phyloP scores from a whole-genome alignment of 2,888 invertebrate species.

The Homarus gammarus region DNA sequence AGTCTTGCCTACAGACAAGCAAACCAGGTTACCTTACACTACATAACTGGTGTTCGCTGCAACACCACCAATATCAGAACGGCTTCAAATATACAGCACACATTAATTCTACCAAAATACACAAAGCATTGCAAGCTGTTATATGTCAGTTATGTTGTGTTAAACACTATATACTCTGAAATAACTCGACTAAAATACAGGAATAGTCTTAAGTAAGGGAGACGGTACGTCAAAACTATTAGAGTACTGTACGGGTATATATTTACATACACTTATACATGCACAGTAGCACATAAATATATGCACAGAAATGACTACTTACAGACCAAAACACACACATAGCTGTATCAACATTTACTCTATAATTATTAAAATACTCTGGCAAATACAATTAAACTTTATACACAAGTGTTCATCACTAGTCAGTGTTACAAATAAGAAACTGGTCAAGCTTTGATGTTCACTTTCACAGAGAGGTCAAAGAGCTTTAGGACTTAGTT shows the following conservation, averaged over 20 bases:
- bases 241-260: background rate
- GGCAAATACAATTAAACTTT: constrained; percentile 12
- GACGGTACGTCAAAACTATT: background rate
- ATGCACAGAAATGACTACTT: background rate
- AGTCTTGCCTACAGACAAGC: constrained; percentile 68
- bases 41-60: background rate
- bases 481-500: too few relatives aligned
- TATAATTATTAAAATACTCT: too few relatives aligned
- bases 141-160: background rate
- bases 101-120: background rate
- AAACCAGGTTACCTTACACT: constrained; percentile 53
- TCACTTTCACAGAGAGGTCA: too few relatives aligned
- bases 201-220: background rate
- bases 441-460: too few relatives aligned
- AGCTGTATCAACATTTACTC: background rate
- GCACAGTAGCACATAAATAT: background rate
- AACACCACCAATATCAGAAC: constrained; percentile 13
- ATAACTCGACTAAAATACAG: background rate
- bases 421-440: too few relatives aligned
- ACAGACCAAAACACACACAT: background rate
- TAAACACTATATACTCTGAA: background rate
- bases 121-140: background rate
- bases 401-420: background rate
- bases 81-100: constrained; percentile 8
- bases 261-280: background rate